Evolutionary conservation across 2,888 invertebrate species (phyloP).

Genomic region (Mythimna pallens): DNA sequence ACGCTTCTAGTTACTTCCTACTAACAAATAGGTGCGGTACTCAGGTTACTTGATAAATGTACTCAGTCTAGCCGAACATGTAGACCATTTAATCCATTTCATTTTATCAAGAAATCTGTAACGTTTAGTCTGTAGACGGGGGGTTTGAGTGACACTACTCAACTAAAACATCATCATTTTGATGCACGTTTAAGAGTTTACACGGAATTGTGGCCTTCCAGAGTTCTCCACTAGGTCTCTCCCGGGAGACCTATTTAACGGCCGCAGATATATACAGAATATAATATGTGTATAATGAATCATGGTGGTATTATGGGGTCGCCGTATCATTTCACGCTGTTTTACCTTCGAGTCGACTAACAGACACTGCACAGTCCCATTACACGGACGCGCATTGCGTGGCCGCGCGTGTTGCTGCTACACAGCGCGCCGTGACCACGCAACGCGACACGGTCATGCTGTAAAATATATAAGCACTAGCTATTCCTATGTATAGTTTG

Average conservation of each 20-base stretch:
- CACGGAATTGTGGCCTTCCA: constrained; percentile 87
- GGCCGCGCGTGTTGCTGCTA: constrained; percentile 61
- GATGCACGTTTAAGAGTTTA: constrained; percentile 69
- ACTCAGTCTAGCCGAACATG: constrained; percentile 42
- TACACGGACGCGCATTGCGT: constrained; percentile 77
- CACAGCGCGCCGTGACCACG: constrained; percentile 57
- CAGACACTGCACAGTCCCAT: constrained; percentile 89
- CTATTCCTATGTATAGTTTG: constrained; percentile 86
- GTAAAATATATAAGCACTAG: constrained; percentile 86
- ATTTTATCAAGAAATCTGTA: constrained; percentile 85
- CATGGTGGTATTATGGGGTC: constrained; percentile 88
- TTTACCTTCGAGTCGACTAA: constrained; percentile 87
- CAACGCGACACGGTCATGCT: constrained; percentile 83
- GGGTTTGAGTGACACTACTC: constrained; percentile 74
- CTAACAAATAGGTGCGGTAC: constrained; percentile 84
- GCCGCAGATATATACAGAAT: constrained; percentile 80
- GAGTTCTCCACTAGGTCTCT: constrained; percentile 89
- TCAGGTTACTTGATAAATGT: constrained; percentile 85
- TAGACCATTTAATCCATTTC: constrained; percentile 60
- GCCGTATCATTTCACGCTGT: constrained; percentile 88
- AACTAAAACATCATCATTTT: constrained; percentile 69
- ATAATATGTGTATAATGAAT: constrained; percentile 83
- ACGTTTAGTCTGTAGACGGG: constrained; percentile 67
- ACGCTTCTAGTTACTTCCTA: constrained; percentile 89
- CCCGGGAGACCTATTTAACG: constrained; percentile 71